Evolutionary conservation across 1,140 invertebrate genomes (phyloP), one percentile per base, ranked within the genome.

Genomic region (Neodiprion pinetum): DNA sequence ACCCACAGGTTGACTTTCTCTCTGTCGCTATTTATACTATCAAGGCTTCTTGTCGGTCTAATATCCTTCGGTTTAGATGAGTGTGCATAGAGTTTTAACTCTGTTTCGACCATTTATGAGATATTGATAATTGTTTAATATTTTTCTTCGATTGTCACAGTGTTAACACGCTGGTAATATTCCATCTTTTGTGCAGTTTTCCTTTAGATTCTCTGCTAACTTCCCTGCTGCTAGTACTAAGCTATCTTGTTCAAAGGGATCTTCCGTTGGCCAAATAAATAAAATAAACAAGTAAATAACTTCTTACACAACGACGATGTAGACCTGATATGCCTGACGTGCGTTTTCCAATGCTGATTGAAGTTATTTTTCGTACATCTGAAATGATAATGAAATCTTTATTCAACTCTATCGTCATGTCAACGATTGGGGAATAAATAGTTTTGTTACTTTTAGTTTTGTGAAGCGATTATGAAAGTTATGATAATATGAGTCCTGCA

Each of bases 291-390:
- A 40, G 9, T 48, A 21, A 66, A 28, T 7, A 68, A 84, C 4
- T 61, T 11, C 85, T 85, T 86, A 88, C 87, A 88, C 82, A 88
- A 81, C 40, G 80, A 74, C 73, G 83, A 72, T 76, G 87, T 82
- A 48, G 85, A 82, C 74, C 77, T 82, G 68, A 88, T 78, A 75
- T 84, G 80, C 82, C 83, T 84, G 48, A 75, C 75, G 73, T 84
- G 84, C 72, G 83, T 76, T 79, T 80, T 82, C 85, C 85, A 86
- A 78, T 75, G 67, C n/a, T 76, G 70, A 23, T 69, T 69, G 9
- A 61, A 61, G n/a, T 17, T 61, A 5, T 12, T 61, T 61, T 40
- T 40, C 61, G 61, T 66, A n/a, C 61, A 21, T 14, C 61, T 66
- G 61, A 66, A 21, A 66, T 14, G 21, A 66, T n/a, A 21, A 66